phyloP scores from a whole-genome alignment of 2,888 invertebrate species.

The Pomacea canaliculata region DNA sequence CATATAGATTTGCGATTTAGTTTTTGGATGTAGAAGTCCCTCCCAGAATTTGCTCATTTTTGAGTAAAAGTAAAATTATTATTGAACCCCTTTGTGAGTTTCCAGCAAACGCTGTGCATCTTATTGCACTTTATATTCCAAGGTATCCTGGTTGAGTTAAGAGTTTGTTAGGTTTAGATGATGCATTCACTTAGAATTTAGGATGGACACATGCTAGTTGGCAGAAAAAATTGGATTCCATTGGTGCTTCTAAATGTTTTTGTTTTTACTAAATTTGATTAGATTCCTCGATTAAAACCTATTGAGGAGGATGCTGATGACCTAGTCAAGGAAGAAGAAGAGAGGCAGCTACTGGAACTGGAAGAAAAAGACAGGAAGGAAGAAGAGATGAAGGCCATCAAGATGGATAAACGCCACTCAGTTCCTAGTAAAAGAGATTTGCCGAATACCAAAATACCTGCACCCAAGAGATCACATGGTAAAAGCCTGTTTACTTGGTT shows the following conservation, averaged over 20 bases:
- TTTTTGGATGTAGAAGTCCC: no score
- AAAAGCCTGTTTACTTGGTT: no score
- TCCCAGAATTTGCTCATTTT: no score
- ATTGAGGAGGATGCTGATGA: slow-evolving; percentile 63
- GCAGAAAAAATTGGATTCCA: not conserved
- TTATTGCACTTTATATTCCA: no score
- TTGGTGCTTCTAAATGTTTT: not conserved
- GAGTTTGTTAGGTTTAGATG: no score
- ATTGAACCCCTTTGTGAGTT: no score
- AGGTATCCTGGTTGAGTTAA: no score
- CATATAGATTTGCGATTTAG: no score
- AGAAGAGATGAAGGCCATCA: slow-evolving; percentile 50
- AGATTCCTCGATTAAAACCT: slow-evolving; percentile 51
- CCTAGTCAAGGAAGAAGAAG: slow-evolving; percentile 63
- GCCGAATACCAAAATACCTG: slow-evolving; percentile 52
- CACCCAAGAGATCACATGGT: slow-evolving; percentile 42
- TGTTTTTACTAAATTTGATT: slow-evolving; percentile 7
- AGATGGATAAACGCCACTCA: slow-evolving; percentile 50
- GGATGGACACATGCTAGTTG: not conserved
- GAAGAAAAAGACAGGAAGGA: slow-evolving; percentile 60
- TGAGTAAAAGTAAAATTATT: no score
- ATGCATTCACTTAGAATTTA: not conserved
- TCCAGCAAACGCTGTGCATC: no score
- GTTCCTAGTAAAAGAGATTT: slow-evolving; percentile 41
- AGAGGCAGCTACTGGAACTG: slow-evolving; percentile 54